Conservation (phyloP, 2,888 invertebrate species). For the Drosophila differens region DNA sequence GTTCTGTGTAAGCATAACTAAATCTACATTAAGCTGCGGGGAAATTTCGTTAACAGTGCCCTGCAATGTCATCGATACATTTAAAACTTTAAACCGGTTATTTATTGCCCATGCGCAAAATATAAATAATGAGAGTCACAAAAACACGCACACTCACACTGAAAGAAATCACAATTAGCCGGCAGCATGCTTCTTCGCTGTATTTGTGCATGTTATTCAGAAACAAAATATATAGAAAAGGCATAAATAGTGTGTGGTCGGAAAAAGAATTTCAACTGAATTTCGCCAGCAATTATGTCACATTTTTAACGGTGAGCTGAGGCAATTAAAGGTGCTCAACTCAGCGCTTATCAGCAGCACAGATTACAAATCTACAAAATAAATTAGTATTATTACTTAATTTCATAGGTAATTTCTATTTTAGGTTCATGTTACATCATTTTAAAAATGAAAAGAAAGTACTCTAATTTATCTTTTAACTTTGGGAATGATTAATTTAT, state of each 20-base stretch:
- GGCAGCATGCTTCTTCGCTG: slow-evolving; percentile 46
- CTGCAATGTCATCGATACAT: slow-evolving; percentile 31
- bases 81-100: slow-evolving; percentile 58
- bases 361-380: slow-evolving; percentile 12
- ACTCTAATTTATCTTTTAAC: background rate
- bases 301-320: background rate
- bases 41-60: slow-evolving; percentile 2
- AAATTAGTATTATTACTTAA: background rate
- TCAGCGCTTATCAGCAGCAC: slow-evolving; percentile 22
- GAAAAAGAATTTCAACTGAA: background rate
- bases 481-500: background rate
- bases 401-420: background rate
- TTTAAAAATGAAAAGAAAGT: background rate
- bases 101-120: slow-evolving; percentile 47
- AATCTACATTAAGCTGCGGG: background rate
- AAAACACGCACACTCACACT: slow-evolving; percentile 7
- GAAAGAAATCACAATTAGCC: slow-evolving; percentile 34
- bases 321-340: background rate
- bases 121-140: slow-evolving; percentile 46
- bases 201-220: slow-evolving; percentile 56
- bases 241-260: background rate
- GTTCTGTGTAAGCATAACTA: slow-evolving; percentile 4
- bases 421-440: background rate
- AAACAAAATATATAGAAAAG: slow-evolving; percentile 42
- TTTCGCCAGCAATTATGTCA: background rate